Conservation (phyloP, 2,797 vertebrate species). For the Fratercula arctica region DNA sequence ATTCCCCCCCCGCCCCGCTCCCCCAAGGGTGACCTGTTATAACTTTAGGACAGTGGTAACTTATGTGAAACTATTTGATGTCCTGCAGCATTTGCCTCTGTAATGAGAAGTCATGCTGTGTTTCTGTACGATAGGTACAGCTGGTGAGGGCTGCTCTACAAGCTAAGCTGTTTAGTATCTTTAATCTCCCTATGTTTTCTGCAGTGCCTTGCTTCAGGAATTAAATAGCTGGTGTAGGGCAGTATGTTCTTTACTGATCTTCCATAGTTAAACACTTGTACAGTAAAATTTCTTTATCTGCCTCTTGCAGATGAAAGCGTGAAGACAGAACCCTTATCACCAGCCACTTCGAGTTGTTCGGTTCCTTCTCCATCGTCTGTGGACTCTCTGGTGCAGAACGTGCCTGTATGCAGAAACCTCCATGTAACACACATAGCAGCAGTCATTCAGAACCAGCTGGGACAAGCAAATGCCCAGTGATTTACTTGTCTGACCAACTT, state of each 20-base stretch:
- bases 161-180: background rate
- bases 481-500: background rate
- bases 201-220: background rate
- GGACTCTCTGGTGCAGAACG: slow-evolving; percentile 80
- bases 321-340: slow-evolving; percentile 72
- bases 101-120: background rate
- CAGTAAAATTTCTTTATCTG: background rate
- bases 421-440: background rate
- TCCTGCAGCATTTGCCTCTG: background rate
- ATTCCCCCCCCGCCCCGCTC: background rate
- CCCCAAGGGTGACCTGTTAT: background rate
- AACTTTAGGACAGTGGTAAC: background rate
- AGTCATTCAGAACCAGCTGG: background rate
- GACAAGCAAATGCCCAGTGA: background rate
- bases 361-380: slow-evolving; percentile 80
- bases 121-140: background rate
- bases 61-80: background rate
- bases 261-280: background rate
- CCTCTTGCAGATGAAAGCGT: slow-evolving; percentile 16
- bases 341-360: slow-evolving; percentile 83
- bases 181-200: background rate
- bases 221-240: background rate
- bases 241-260: background rate
- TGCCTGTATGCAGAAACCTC: slow-evolving; percentile 81
- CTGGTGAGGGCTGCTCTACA: background rate